A percentile compares a stretch with the other conserved stretches of the same genome.
These are phyloP conservation scores for Tragopan temminckii DNA, from an alignment of 2,797 vertebrate genomes.

Conservation along the genomic window DNA sequence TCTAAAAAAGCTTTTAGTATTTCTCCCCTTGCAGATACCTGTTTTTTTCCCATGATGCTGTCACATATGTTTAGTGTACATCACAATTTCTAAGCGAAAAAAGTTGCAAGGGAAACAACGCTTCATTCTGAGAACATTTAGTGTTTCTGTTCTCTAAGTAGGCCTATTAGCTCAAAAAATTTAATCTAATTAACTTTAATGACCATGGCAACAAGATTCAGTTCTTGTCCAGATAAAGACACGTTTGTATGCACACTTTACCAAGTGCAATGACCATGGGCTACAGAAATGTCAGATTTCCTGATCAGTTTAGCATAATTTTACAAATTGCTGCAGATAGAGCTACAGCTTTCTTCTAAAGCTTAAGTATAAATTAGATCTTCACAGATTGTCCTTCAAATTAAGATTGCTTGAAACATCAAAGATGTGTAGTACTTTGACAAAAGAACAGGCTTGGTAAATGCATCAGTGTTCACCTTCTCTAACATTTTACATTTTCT, in stretches of 20 bases:
- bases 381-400: neutral
- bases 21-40: neutral
- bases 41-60: neutral
- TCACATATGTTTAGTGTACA: neutral
- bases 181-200: slow-evolving; percentile 30
- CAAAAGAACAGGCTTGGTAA: neutral
- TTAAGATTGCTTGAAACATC: neutral
- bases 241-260: accelerated
- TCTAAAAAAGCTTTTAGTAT: neutral
- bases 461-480: neutral
- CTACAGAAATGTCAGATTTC: neutral
- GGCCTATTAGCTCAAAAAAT: neutral
- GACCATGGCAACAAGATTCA: neutral
- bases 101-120: neutral
- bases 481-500: neutral
- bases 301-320: neutral
- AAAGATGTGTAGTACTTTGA: neutral
- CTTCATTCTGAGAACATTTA: neutral
- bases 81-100: neutral
- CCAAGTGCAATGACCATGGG: accelerated
- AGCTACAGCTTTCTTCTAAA: neutral
- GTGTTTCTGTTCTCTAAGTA: neutral
- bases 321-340: neutral
- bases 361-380: neutral
- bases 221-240: neutral